Conservation (phyloP, 2,113 vertebrate species). For the Oriolus oriolus region DNA sequence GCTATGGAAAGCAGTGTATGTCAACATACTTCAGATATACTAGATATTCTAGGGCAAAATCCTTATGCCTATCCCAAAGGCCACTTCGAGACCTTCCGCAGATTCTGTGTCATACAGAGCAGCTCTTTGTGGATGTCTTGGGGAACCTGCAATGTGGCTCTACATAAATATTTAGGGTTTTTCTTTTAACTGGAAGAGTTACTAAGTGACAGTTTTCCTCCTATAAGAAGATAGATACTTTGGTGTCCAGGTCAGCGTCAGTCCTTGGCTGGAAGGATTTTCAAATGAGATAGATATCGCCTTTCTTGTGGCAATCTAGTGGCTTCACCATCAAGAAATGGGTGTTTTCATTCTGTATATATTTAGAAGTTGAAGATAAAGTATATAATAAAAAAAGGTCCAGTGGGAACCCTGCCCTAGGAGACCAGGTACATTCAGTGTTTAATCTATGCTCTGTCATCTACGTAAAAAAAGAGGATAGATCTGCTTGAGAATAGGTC, state of each 20-base stretch:
- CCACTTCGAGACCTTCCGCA: rapidly evolving
- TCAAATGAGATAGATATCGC: background rate
- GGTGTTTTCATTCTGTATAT: background rate
- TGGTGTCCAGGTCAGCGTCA: background rate
- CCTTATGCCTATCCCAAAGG: background rate
- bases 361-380: background rate
- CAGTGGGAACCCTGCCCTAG: background rate
- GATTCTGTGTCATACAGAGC: too few species aligned
- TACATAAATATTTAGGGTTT: background rate
- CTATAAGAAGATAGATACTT: background rate
- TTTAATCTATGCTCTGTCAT: background rate
- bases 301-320: background rate
- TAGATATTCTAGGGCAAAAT: background rate
- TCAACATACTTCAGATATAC: background rate
- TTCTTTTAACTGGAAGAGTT: background rate
- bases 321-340: background rate
- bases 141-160: background rate
- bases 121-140: rapidly evolving
- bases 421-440: background rate
- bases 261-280: background rate
- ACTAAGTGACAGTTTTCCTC: background rate
- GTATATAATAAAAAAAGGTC: background rate
- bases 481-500: background rate
- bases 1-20: background rate
- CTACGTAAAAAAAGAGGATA: background rate